Evolutionary conservation across 1,140 invertebrate genomes (phyloP).

Genomic region (Arctopsyche grandis): DNA sequence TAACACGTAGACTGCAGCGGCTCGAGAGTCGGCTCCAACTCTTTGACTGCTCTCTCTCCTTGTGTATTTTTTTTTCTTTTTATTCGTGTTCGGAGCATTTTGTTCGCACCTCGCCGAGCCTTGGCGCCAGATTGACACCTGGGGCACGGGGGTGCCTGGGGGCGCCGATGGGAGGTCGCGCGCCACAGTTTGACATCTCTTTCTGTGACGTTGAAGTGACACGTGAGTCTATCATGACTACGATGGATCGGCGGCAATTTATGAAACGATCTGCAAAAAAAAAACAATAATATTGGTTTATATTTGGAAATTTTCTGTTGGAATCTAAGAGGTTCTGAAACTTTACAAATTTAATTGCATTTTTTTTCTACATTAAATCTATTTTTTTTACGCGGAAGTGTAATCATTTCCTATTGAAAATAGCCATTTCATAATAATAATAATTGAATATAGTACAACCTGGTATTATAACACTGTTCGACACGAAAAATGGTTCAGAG

Average conservation of each 20-base stretch:
- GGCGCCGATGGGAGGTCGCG: neutral
- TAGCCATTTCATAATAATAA: too few species aligned
- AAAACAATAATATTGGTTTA: neutral
- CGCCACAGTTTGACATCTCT: constrained; percentile 28
- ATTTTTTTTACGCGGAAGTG: too few species aligned
- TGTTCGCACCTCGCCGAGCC: constrained; percentile 34
- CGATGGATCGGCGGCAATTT: neutral
- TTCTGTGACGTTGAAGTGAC: constrained; percentile 13
- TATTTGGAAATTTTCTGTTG: too few species aligned
- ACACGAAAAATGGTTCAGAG: too few species aligned
- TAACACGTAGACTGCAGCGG: constrained; percentile 40
- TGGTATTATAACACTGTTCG: too few species aligned
- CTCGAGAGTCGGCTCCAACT: constrained; percentile 27
- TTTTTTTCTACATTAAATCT: too few species aligned
- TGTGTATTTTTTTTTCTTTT: constrained; percentile 27
- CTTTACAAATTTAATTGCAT: too few species aligned
- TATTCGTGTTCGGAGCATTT: constrained; percentile 45
- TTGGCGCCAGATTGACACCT: constrained; percentile 28
- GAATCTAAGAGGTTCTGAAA: too few species aligned
- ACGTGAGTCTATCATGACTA: constrained; percentile 24
- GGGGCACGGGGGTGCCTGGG: neutral
- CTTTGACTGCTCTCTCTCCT: constrained; percentile 35
- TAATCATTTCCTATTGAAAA: too few species aligned
- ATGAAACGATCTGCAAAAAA: constrained; percentile 24
- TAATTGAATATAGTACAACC: too few species aligned